Evolutionary conservation across 2,888 invertebrate species (phyloP), one percentile per base, ranked within the genome.

Genomic region (Notodonta dromedarius): DNA sequence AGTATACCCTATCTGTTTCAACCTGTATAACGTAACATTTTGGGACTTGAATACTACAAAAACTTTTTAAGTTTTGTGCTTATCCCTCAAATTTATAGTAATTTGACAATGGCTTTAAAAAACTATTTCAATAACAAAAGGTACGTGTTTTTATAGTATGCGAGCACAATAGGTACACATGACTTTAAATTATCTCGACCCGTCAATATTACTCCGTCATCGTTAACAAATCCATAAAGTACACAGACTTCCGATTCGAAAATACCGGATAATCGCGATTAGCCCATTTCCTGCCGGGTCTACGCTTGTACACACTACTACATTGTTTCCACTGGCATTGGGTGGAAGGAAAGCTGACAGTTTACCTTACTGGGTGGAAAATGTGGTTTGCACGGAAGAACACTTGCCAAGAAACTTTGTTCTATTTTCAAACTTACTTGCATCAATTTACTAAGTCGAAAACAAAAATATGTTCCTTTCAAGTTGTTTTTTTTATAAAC

Each of bases 231-330:
- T 71, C 57, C 62, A 69, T 62, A 59, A 66, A 66, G 59, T 61
- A 69, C 60, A 67, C 62, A 67, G 71, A 73, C 75, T 79, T 79
- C 79, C 79, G 76, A 82, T 82, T 80, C 74, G 70, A 79, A 80
- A 82, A 81, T 72, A 78, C 78, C 82, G 85, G 86, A 86, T 76
- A 77, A 72, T 60, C 62, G 65, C 73, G 68, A 84, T 85, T 86
- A 83, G 63, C 57, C 67, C 59, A 76, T 71, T 81, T 84, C 85
- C 83, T 78, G 62, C 58, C 67, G 66, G 65, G 73, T 69, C 67
- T 70, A 70, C 70, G 71, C 75, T 70, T 68, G 73, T 74, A 78
- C 60, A 69, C 61, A 69, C 66, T 67, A 61, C 70, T 46, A 69
- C 69, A 83, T 84, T 84, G 83, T 85, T 85, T 78, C 60, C 39